A percentile compares a stretch with the other conserved stretches of the same genome.
Evolutionary conservation across 2,797 vertebrate genomes (phyloP).

Genomic region (Naso thynnoides): DNA sequence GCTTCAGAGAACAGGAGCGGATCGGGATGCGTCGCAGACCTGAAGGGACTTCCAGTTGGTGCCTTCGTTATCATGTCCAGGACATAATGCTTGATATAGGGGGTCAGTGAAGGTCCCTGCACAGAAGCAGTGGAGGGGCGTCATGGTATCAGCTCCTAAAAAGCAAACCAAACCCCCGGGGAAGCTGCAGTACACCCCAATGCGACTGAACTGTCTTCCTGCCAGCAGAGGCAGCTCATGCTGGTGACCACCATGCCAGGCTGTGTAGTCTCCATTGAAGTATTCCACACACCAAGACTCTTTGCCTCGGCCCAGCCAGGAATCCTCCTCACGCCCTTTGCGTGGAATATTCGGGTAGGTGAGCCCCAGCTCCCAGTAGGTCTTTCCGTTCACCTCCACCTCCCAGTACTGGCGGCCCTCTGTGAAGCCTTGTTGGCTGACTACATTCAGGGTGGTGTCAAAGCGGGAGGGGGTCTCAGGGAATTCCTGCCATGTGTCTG

Average conservation of each 20-base stretch:
- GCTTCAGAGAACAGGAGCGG: slow-evolving; percentile 62
- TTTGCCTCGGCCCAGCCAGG: slow-evolving; percentile 77
- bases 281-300: slow-evolving; percentile 81
- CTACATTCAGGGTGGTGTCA: slow-evolving; percentile 75
- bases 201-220: slow-evolving; percentile 65
- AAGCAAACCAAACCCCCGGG: slow-evolving; percentile 75
- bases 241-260: slow-evolving; percentile 73
- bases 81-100: slow-evolving; percentile 69
- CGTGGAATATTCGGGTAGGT: slow-evolving; percentile 77
- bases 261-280: slow-evolving; percentile 77
- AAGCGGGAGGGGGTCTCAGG: slow-evolving; percentile 72
- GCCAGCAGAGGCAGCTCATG: slow-evolving; percentile 62
- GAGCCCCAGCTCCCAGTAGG: slow-evolving; percentile 83
- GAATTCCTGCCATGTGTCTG: slow-evolving; percentile 77
- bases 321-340: slow-evolving; percentile 73
- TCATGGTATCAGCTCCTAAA: slow-evolving; percentile 75
- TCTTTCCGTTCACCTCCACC: slow-evolving; percentile 78
- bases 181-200: slow-evolving; percentile 75
- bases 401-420: slow-evolving; percentile 81
- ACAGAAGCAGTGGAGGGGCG: slow-evolving; percentile 72
- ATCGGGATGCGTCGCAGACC: slow-evolving; percentile 66
- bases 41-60: slow-evolving; percentile 72
- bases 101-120: slow-evolving; percentile 67
- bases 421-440: slow-evolving; percentile 70
- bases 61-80: slow-evolving; percentile 75